These are phyloP conservation scores for Colletes gigas DNA, from an alignment of 1,140 invertebrate species.

Conservation along the genomic window DNA sequence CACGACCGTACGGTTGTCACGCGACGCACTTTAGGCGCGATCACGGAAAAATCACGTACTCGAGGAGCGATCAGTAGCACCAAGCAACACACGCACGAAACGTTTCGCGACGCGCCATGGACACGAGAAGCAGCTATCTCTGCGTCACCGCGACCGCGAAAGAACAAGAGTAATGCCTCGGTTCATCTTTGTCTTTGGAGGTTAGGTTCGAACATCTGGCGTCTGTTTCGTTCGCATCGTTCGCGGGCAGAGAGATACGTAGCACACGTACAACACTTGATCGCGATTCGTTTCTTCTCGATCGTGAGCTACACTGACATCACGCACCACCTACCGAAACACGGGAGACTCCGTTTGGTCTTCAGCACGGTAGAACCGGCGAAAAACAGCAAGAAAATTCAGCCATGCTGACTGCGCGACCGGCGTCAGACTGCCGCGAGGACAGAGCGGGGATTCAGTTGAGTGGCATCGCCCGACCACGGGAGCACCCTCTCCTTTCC, in stretches of 20 bases:
- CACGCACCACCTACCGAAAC: conserved; percentile 24
- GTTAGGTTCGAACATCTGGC: conserved; percentile 67
- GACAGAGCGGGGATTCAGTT: conserved; percentile 72
- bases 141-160: conserved; percentile 26
- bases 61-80: background rate
- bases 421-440: conserved; percentile 79
- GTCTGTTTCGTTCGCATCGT: conserved; percentile 42
- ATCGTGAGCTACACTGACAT: background rate
- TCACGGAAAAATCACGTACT: conserved; percentile 3
- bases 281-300: background rate
- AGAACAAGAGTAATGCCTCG: conserved; percentile 34
- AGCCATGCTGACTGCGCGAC: conserved; percentile 77
- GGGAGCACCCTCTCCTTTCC: conserved; percentile 45
- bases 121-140: background rate
- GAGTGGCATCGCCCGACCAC: conserved; percentile 73
- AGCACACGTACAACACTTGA: background rate
- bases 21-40: conserved; percentile 40
- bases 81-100: background rate
- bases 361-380: conserved; percentile 48
- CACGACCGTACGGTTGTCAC: conserved; percentile 15
- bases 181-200: conserved; percentile 65
- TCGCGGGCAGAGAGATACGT: background rate
- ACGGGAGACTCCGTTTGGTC: conserved; percentile 6
- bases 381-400: conserved; percentile 57
- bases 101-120: background rate